Percentiles rank a stretch among this genome's conserved stretches.
phyloP scores from a whole-genome alignment of 2,888 invertebrate genomes.

The Coelinius sp. region DNA sequence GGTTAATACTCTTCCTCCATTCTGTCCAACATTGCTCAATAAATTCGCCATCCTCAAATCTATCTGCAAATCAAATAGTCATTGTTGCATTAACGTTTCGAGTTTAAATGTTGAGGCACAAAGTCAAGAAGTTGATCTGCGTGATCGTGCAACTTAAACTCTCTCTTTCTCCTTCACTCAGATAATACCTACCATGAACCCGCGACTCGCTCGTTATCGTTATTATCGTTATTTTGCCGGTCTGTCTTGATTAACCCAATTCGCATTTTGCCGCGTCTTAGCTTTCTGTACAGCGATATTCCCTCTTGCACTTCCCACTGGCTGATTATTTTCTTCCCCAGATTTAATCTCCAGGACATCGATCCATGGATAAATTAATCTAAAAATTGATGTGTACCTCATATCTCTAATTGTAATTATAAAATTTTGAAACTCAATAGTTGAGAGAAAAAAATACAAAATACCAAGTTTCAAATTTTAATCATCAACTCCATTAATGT shows the following conservation, averaged over 20 bases:
- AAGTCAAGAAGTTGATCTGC: conserved; percentile 29
- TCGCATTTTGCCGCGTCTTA: conserved; percentile 22
- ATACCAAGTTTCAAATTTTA: not conserved
- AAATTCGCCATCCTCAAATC: not conserved
- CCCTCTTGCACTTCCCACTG: conserved; percentile 2
- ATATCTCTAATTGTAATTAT: not conserved
- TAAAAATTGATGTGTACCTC: not conserved
- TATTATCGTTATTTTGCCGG: conserved; percentile 41
- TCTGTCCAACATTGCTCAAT: not conserved
- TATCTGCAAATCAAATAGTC: not conserved
- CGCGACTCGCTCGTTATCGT: conserved; percentile 37
- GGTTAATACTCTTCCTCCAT: too few relatives aligned
- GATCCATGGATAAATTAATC: not conserved
- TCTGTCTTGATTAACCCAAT: conserved; percentile 46
- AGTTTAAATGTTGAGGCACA: conserved; percentile 7
- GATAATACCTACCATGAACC: conserved; percentile 24
- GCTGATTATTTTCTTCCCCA: not conserved
- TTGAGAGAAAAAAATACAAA: not conserved
- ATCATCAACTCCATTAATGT: not conserved
- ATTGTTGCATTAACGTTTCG: not conserved
- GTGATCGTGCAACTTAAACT: conserved; percentile 25
- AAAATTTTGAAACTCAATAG: not conserved
- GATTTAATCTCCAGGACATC: not conserved
- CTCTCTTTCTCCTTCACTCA: conserved; percentile 39
- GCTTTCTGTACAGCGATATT: conserved; percentile 1